Percentiles rank a stretch among this genome's conserved stretches.
phyloP scores from a whole-genome alignment of 2,113 vertebrate genomes.

The Varanus komodoensis region DNA sequence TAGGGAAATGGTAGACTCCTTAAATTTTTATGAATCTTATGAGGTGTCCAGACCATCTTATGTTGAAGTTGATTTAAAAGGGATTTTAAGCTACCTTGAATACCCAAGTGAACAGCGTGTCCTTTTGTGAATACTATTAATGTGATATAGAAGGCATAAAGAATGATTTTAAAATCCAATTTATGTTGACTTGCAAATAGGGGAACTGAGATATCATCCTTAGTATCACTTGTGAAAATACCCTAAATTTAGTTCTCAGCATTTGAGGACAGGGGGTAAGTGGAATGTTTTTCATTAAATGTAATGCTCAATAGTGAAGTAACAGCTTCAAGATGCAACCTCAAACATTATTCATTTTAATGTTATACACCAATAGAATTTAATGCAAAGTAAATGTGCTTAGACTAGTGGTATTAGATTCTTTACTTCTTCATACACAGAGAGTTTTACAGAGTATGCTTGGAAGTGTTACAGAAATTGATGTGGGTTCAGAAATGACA shows the following conservation, averaged over 20 bases:
- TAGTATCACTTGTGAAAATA: neutral
- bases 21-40: neutral
- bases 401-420: neutral
- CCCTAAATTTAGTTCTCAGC: too few species aligned
- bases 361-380: neutral
- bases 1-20: neutral
- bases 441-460: neutral
- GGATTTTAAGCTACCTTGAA: neutral
- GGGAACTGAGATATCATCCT: neutral
- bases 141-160: neutral
- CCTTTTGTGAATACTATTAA: neutral
- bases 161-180: neutral
- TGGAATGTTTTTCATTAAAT: neutral
- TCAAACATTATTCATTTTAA: neutral
- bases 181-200: neutral
- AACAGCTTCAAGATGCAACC: neutral
- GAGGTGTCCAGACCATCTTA: neutral
- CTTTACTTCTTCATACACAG: slow-evolving; percentile 15
- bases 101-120: neutral
- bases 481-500: neutral
- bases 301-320: neutral
- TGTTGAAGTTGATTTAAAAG: neutral
- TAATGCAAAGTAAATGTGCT: neutral
- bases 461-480: slow-evolving; percentile 5
- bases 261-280: neutral